phyloP scores from a whole-genome alignment of 2,113 vertebrate species.

The Ailuropoda melanoleuca region DNA sequence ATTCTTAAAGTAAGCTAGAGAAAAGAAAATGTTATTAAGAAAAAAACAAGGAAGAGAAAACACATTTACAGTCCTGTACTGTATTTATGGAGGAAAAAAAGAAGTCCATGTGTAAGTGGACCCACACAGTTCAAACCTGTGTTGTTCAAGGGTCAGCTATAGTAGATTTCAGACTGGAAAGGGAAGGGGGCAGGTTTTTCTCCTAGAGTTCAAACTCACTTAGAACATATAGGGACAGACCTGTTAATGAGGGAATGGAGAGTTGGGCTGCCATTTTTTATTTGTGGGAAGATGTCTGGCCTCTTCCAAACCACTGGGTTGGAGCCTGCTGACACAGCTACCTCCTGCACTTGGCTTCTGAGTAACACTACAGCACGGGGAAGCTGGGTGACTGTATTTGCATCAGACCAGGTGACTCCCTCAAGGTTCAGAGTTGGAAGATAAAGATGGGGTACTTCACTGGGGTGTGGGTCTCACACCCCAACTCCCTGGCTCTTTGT shows the following conservation, averaged over 20 bases:
- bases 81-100: neutral
- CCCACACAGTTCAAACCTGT: neutral
- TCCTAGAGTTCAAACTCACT: neutral
- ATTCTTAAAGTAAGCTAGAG: neutral
- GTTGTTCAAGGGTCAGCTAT: neutral
- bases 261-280: neutral
- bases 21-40: neutral
- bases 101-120: neutral
- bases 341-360: neutral
- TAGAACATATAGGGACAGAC: neutral
- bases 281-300: neutral
- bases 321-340: neutral
- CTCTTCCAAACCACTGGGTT: neutral
- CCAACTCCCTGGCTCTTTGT: neutral
- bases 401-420: neutral
- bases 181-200: neutral
- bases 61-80: neutral
- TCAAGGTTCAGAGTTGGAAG: neutral
- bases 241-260: neutral
- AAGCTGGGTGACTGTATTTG: neutral
- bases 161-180: slow-evolving; percentile 11
- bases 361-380: neutral
- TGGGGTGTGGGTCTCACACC: neutral
- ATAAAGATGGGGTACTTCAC: neutral
- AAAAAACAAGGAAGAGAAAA: neutral